Percentiles rank a stretch among this genome's conserved stretches.
These are phyloP conservation scores for Cheilosia vulpina DNA, from an alignment of 2,888 invertebrate genomes.

Conservation along the genomic window DNA sequence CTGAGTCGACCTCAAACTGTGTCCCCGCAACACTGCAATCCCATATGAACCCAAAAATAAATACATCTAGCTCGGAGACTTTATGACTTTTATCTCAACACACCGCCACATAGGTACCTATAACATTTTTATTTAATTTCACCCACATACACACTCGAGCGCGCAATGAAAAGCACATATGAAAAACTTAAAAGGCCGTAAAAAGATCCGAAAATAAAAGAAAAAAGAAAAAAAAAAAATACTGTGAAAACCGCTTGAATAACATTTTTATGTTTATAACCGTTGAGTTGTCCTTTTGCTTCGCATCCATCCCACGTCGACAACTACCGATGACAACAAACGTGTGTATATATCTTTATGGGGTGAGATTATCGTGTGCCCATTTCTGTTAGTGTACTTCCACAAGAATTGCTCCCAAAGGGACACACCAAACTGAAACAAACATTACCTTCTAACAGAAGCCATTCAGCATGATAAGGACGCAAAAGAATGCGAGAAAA, in stretches of 20 bases:
- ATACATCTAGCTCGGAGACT: slow-evolving; percentile 27
- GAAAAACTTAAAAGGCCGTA: slow-evolving; percentile 52
- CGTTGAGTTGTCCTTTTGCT: slow-evolving; percentile 47
- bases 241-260: slow-evolving; percentile 43
- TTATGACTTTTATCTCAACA: slow-evolving; percentile 34
- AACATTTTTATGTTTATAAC: slow-evolving; percentile 57
- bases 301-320: background rate
- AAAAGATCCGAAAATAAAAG: slow-evolving; percentile 45
- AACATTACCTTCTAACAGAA: slow-evolving; percentile 17
- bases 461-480: slow-evolving; percentile 13
- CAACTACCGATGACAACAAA: slow-evolving; percentile 8
- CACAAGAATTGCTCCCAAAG: slow-evolving; percentile 52
- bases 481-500: background rate
- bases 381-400: slow-evolving; percentile 40
- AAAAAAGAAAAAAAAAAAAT: slow-evolving; percentile 40
- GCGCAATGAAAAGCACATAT: slow-evolving; percentile 29
- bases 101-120: slow-evolving; percentile 2
- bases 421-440: slow-evolving; percentile 44
- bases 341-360: slow-evolving; percentile 13
- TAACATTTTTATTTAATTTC: slow-evolving; percentile 50
- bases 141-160: slow-evolving; percentile 11
- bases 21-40: no score
- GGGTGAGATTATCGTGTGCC: slow-evolving; percentile 48
- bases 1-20: no score
- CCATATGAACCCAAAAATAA: slow-evolving; percentile 22